Evolutionary conservation across 2,113 vertebrate species (phyloP), one percentile per base, ranked within the genome.

Genomic region (Paracanthobrama guichenoti): DNA sequence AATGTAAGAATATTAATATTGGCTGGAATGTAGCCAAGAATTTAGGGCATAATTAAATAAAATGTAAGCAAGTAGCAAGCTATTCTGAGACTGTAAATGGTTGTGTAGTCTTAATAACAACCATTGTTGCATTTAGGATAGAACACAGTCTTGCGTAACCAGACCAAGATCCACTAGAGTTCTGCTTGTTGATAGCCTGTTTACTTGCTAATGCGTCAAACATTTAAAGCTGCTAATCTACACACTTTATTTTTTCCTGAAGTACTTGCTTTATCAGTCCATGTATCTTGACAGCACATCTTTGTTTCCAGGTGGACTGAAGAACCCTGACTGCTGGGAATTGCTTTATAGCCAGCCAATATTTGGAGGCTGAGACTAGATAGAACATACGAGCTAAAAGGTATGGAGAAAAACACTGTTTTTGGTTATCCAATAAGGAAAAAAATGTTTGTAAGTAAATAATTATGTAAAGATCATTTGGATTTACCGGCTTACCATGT

Each of bases 281-380:
- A 72, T 39, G 69, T 72, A 14, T 72, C 42, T 72, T 72, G 69
- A 44, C 24, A 72, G n/a, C n/a, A 46, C 22, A 72, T 72, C 69
- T 46, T 72, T 1, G n/a, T 46, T 72, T 72, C 22, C 39, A 46
- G 42, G 42, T 72, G 69, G 11, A 72, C 42, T 24, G n/a, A 42
- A 46, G 12, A 72, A 72, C n/a, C 22, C n/a, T 72, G 22, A 24
- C 22, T 72, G 69, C 42, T 1, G 3, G 12, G 46, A 26, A 72
- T 16, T 24, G 42, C n/a, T 72, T 72, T 24, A 24, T 44, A 46
- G 22, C 69, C 39, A 46, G 39, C 69, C 42, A 72, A 24, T 71
- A 44, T 35, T 71, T 71, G 67, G 35, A 71, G 10, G 67, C 2
- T 71, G 67, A 71, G 11, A 71, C 67, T 13, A 66, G 64, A 18